Evolutionary conservation across 2,888 invertebrate genomes (phyloP).

Genomic region (Chouioia cunea): DNA sequence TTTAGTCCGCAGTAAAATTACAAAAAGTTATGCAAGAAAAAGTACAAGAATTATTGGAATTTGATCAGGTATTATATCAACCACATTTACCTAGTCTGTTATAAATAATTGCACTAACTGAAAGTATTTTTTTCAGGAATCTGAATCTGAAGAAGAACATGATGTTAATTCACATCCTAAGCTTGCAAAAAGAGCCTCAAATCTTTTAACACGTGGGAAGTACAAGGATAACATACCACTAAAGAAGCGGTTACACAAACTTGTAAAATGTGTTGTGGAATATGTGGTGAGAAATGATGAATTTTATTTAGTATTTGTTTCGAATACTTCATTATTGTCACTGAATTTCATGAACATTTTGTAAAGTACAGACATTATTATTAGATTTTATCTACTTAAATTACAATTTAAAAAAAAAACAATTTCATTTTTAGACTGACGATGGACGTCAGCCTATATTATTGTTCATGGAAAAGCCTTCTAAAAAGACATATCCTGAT

Average conservation of each 20-base stretch:
- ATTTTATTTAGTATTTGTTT: neutral
- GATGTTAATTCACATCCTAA: conserved; percentile 64
- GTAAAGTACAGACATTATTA: too few relatives aligned
- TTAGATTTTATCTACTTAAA: too few relatives aligned
- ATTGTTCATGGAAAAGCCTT: conserved; percentile 96
- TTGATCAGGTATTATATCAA: conserved; percentile 71
- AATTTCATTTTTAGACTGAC: conserved; percentile 70
- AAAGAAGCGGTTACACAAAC: conserved; percentile 83
- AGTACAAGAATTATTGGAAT: conserved; percentile 79
- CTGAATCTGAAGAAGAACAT: conserved; percentile 65
- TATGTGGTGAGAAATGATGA: conserved; percentile 71
- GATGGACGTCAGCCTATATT: conserved; percentile 89
- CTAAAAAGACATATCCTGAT: conserved; percentile 93
- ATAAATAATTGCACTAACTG: conserved; percentile 73
- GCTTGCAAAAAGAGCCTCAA: conserved; percentile 65
- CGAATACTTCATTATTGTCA: neutral
- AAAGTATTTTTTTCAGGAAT: conserved; percentile 65
- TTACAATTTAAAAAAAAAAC: too few relatives aligned
- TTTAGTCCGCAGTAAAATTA: conserved; percentile 84
- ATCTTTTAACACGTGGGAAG: conserved; percentile 68
- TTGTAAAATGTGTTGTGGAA: conserved; percentile 83
- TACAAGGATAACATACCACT: conserved; percentile 74
- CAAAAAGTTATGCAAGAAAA: conserved; percentile 87
- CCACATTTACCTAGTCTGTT: neutral
- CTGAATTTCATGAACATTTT: neutral